phyloP scores from a whole-genome alignment of 2,113 vertebrate genomes.

The Erpornis zantholeuca region DNA sequence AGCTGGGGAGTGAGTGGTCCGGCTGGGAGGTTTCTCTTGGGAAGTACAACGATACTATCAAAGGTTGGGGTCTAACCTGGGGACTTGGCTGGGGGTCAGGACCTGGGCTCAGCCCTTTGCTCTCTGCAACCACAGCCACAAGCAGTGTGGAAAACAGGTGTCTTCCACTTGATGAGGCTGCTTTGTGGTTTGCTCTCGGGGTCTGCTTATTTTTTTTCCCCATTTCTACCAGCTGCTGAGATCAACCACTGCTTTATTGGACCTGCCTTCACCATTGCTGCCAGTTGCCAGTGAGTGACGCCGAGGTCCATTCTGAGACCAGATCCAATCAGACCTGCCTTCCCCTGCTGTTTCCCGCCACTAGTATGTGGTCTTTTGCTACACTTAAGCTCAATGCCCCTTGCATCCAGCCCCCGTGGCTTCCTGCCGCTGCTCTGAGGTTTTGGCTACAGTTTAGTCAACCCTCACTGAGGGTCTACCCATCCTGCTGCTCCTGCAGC shows the following conservation, averaged over 20 bases:
- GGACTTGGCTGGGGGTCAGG: too few relatives aligned
- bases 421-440: neutral
- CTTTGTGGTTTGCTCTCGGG: neutral
- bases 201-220: neutral
- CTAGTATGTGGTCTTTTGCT: neutral
- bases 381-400: fast-evolving
- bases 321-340: neutral
- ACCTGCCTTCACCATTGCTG: neutral
- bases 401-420: fast-evolving
- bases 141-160: fast-evolving
- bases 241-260: neutral
- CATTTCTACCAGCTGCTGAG: fast-evolving
- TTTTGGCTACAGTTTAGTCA: neutral
- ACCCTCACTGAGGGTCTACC: fast-evolving
- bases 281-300: neutral
- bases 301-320: neutral
- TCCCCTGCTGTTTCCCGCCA: too few relatives aligned
- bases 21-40: neutral
- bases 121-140: fast-evolving
- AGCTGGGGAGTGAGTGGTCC: too few relatives aligned
- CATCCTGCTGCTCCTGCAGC: fast-evolving
- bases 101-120: neutral
- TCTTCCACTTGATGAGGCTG: neutral
- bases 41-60: fast-evolving
- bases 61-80: fast-evolving